A percentile compares a stretch with the other conserved stretches of the same genome.
These are phyloP conservation scores for Scaptomyza reducta DNA, from an alignment of 2,888 invertebrate genomes.

Conservation along the genomic window DNA sequence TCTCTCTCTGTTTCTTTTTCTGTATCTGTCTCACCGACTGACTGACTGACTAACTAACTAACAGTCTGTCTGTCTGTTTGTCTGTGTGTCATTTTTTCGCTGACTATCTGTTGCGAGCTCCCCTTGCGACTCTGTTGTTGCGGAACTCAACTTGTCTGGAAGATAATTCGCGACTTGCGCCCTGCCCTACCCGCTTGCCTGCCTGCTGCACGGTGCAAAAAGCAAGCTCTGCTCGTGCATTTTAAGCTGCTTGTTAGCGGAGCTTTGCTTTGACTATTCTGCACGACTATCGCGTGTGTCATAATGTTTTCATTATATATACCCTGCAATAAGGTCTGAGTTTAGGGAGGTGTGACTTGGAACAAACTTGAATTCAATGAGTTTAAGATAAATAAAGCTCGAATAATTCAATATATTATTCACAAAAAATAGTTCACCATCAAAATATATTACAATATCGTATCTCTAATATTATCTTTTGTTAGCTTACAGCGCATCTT, in stretches of 20 bases:
- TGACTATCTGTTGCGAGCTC: conserved; percentile 7
- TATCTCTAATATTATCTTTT: not conserved
- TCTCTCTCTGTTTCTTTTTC: not conserved
- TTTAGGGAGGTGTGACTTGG: not conserved
- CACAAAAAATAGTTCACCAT: too few species aligned
- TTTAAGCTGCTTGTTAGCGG: conserved; percentile 73
- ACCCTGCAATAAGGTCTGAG: conserved; percentile 2
- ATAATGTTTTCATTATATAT: conserved; percentile 48
- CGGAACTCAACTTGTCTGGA: conserved; percentile 42
- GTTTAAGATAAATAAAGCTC: too few species aligned
- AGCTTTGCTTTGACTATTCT: conserved; percentile 57
- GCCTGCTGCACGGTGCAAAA: conserved; percentile 12
- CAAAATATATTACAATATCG: too few species aligned
- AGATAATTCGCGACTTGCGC: conserved; percentile 48
- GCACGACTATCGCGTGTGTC: conserved; percentile 59
- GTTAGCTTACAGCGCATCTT: conserved; percentile 9
- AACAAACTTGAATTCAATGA: not conserved
- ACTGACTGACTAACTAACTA: not conserved
- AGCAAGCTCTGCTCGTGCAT: conserved; percentile 42
- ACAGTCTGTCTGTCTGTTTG: not conserved
- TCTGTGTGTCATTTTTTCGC: conserved; percentile 4
- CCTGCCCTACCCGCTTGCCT: not conserved
- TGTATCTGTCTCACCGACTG: conserved; percentile 9
- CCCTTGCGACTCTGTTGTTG: conserved; percentile 27
- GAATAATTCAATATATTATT: too few species aligned